These are phyloP conservation scores for Clepsis dumicolana DNA, from an alignment of 2,888 invertebrate genomes.

Conservation along the genomic window DNA sequence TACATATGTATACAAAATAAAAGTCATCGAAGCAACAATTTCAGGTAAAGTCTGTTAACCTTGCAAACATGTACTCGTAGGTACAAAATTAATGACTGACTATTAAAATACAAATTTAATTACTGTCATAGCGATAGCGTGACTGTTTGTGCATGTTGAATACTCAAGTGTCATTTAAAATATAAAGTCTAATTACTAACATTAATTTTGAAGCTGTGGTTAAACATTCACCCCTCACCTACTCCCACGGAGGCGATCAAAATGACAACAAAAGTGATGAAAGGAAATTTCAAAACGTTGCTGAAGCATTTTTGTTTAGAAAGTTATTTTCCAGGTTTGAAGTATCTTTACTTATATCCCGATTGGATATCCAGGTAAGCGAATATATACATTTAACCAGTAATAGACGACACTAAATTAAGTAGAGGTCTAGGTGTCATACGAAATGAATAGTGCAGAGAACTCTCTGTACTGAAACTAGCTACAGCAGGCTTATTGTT, in stretches of 20 bases:
- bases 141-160: constrained; percentile 4
- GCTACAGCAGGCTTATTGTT: too few relatives aligned
- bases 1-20: too few relatives aligned
- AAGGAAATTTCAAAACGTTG: constrained; percentile 55
- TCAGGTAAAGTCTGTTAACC: not conserved
- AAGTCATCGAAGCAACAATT: too few relatives aligned
- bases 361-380: constrained; percentile 72
- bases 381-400: not conserved
- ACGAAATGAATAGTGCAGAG: too few relatives aligned
- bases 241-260: not conserved
- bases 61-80: not conserved
- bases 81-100: not conserved
- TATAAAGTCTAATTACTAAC: not conserved
- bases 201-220: not conserved
- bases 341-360: constrained; percentile 78
- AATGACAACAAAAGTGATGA: constrained; percentile 49
- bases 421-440: too few relatives aligned
- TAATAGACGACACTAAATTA: too few relatives aligned
- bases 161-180: not conserved
- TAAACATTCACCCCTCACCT: not conserved
- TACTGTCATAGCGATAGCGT: constrained; percentile 1
- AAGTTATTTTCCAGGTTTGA: constrained; percentile 69
- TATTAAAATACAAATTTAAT: constrained; percentile 6
- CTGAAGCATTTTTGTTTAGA: constrained; percentile 68
- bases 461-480: too few relatives aligned